Evolutionary conservation across 2,888 invertebrate species (phyloP).

Genomic region (Oscheius sp.): DNA sequence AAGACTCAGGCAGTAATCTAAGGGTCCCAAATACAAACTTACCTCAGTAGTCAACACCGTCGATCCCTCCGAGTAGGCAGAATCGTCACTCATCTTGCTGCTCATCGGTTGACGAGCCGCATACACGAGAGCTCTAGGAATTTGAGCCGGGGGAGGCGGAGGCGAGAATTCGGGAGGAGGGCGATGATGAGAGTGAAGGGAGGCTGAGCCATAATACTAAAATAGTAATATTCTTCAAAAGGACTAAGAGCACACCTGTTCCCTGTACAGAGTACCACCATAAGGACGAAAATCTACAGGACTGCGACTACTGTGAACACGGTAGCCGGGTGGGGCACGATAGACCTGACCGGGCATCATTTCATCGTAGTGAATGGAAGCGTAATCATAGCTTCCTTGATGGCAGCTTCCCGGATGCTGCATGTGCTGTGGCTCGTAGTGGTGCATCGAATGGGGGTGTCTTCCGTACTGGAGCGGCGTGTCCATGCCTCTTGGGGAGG

Average conservation of each 20-base stretch:
- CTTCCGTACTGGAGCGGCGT: constrained; percentile 43
- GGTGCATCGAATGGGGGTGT: constrained; percentile 42
- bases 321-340: constrained; percentile 52
- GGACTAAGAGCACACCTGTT: constrained; percentile 2
- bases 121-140: constrained; percentile 34
- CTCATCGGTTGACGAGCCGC: constrained; percentile 50
- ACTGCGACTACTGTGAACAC: constrained; percentile 34
- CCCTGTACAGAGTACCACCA: constrained; percentile 24
- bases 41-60: constrained; percentile 58
- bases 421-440: constrained; percentile 48
- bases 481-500: constrained; percentile 34
- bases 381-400: constrained; percentile 59
- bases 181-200: constrained; percentile 38
- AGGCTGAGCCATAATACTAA: constrained; percentile 14
- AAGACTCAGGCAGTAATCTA: neutral
- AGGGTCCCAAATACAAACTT: neutral
- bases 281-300: constrained; percentile 28
- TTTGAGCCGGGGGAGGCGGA: constrained; percentile 45
- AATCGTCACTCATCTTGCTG: constrained; percentile 62
- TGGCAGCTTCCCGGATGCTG: constrained; percentile 11
- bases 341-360: constrained; percentile 51
- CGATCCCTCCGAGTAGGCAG: constrained; percentile 65
- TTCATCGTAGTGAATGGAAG: constrained; percentile 65
- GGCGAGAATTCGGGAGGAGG: constrained; percentile 57
- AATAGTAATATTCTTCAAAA: neutral